Evolutionary conservation across 2,113 vertebrate species (phyloP), one percentile per base, ranked within the genome.

Genomic region (Gasterosteus nipponicus): DNA sequence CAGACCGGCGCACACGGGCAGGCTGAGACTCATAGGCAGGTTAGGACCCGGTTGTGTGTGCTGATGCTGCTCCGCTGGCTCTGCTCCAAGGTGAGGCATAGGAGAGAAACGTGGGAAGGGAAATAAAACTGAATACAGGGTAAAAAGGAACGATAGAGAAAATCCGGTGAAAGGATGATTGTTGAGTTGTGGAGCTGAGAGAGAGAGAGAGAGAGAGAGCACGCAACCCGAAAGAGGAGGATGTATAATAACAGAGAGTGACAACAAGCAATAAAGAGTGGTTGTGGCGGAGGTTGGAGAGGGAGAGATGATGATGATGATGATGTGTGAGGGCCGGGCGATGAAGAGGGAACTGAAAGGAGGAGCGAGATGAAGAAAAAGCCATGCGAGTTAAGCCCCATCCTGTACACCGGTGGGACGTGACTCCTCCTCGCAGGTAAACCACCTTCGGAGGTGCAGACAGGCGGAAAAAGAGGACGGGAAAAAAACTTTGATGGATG

Each of bases 21-120:
- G 81, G 82, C 85, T 61, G 72, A 81, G 83, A 76, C 81, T 78
- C 42, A n/a, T n/a, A 87, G 91, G 84, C 92, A 93, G 86, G 92
- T 92, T 89, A 71, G 66, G 81, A 74, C 91, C 80, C 90, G 90
- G 90, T 69, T 60, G 76, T 69, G 65, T 78, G n/a, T 69, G 82
- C 87, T 83, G 86, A 80, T 83, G 80, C 80, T 88, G 83, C 84
- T 72, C 38, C 35, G 10, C 56, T 84, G 87, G 89, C 82, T 67
- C 16, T 18, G 33, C 63, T 81, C 83, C 81, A 87, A 74, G 59
- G 51, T 80, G 82, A 87, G 78, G 74, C 76, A 83, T 57, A 71
- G 78, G 69, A 73, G 77, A 72, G 77, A 82, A 82, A 87, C 83
- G 65, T 88, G 77, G 84, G 86, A 87, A 87, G 80, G 76, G 72